Evolutionary conservation across 2,113 vertebrate genomes (phyloP).

Genomic region (Pithys albifrons): DNA sequence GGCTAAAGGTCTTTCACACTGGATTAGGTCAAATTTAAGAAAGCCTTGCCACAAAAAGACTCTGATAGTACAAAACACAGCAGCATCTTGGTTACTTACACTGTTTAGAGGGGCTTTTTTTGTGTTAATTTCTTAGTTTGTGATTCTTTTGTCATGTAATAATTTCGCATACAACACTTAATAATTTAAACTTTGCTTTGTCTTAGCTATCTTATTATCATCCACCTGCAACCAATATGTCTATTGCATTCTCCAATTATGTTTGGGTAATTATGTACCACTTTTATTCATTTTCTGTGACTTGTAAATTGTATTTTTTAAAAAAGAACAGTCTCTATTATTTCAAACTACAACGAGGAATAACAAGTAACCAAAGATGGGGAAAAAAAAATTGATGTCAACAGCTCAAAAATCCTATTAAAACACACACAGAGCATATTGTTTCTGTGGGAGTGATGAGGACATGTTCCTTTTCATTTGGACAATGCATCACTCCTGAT

Average conservation of each 20-base stretch:
- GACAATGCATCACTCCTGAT: neutral
- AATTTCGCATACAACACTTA: neutral
- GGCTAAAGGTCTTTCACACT: neutral
- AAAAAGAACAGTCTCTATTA: neutral
- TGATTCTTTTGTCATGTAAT: neutral
- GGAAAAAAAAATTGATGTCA: neutral
- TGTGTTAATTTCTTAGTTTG: neutral
- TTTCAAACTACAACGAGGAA: neutral
- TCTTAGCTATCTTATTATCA: neutral
- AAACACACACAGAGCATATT: neutral
- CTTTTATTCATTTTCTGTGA: constrained; percentile 2
- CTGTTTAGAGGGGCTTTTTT: neutral
- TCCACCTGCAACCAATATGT: constrained; percentile 2
- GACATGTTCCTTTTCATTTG: neutral
- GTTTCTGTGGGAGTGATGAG: neutral
- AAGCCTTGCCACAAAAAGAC: neutral
- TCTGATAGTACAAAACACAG: neutral
- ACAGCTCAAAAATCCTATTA: neutral
- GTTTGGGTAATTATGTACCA: neutral
- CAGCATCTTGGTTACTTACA: neutral
- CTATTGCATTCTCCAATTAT: constrained; percentile 10
- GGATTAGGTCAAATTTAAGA: rapidly evolving
- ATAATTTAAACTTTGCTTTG: neutral
- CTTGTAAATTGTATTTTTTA: neutral
- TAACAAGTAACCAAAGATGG: neutral